phyloP scores from a whole-genome alignment of 2,797 vertebrate species.

The Mus spretus region DNA sequence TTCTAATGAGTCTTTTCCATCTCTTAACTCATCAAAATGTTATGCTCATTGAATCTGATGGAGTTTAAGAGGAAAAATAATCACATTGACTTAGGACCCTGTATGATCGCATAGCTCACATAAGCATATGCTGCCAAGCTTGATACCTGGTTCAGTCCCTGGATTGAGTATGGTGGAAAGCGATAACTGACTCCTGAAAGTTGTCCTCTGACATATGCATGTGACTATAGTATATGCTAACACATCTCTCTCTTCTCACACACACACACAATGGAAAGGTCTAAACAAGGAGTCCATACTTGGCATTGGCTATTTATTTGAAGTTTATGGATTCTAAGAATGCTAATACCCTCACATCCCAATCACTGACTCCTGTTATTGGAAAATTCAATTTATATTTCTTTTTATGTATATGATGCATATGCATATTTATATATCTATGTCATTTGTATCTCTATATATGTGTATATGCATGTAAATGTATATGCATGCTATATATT shows the following conservation, averaged over 20 bases:
- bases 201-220: neutral
- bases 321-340: neutral
- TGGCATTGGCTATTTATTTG: neutral
- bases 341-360: no score
- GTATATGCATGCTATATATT: neutral
- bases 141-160: neutral
- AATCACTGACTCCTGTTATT: neutral
- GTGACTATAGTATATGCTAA: neutral
- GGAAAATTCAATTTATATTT: neutral
- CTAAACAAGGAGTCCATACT: neutral
- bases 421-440: neutral
- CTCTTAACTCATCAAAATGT: neutral
- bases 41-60: neutral
- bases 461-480: neutral
- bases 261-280: neutral
- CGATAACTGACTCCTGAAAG: neutral
- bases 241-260: neutral
- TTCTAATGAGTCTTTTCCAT: neutral
- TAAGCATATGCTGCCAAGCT: no score
- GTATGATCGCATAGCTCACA: neutral
- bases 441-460: neutral
- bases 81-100: neutral
- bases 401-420: neutral
- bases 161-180: neutral
- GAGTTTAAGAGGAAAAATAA: neutral